phyloP scores from a whole-genome alignment of 2,888 invertebrate species.

The Synanthedon andrenaeformis region DNA sequence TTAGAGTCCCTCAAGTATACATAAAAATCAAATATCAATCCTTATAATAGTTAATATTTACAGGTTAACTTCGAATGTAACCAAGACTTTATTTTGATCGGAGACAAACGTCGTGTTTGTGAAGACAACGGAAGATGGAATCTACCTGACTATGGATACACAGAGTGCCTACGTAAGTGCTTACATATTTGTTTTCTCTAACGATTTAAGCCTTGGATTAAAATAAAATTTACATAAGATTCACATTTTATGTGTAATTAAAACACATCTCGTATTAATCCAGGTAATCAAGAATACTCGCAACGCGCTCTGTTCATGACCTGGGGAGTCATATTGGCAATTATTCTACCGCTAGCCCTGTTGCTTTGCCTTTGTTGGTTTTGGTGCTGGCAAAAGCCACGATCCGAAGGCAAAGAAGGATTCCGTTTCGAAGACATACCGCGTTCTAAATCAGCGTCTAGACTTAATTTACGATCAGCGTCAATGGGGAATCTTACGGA shows the following conservation, averaged over 20 bases:
- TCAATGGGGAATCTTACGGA: constrained; percentile 68
- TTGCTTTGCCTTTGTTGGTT: constrained; percentile 74
- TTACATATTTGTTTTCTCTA: background rate
- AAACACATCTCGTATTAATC: constrained; percentile 9
- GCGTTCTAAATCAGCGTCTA: constrained; percentile 71
- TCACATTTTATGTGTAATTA: background rate
- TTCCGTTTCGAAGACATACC: constrained; percentile 69
- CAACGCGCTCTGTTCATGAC: constrained; percentile 80
- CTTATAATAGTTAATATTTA: background rate
- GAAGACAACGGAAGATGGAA: constrained; percentile 86
- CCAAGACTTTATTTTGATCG: constrained; percentile 86
- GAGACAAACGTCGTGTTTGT: constrained; percentile 87
- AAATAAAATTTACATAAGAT: no score
- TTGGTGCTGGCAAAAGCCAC: constrained; percentile 72
- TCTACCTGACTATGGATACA: constrained; percentile 85
- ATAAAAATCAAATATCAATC: no score
- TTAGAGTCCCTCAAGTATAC: no score
- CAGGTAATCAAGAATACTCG: constrained; percentile 77
- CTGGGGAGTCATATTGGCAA: constrained; percentile 78
- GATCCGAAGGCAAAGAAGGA: constrained; percentile 68
- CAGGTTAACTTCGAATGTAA: constrained; percentile 91
- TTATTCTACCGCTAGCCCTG: constrained; percentile 76
- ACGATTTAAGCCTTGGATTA: no score
- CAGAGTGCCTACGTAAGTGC: constrained; percentile 91
- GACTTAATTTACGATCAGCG: constrained; percentile 65